phyloP scores from a whole-genome alignment of 2,888 invertebrate genomes.

The Hydropsyche betteni region DNA sequence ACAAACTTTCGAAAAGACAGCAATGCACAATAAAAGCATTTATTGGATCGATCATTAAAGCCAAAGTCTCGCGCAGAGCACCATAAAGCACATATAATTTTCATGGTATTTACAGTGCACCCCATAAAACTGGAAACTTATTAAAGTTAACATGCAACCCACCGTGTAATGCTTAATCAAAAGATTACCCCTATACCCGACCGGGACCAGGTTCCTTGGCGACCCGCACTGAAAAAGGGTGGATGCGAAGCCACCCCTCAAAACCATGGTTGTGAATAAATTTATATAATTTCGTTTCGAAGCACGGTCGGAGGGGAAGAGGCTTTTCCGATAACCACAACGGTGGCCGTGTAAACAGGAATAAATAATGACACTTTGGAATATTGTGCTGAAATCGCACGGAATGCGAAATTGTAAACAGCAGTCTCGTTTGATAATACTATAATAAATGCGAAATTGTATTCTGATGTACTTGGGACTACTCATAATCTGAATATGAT shows the following conservation, averaged over 20 bases:
- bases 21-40: slow-evolving; percentile 20
- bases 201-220: slow-evolving; percentile 10
- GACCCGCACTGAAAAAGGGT: slow-evolving; percentile 12
- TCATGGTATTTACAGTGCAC: slow-evolving; percentile 25
- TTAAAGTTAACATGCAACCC: slow-evolving; percentile 46
- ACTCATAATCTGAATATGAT: too few relatives aligned
- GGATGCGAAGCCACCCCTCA: not conserved
- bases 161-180: slow-evolving; percentile 49
- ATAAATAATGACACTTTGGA: slow-evolving; percentile 48
- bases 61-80: slow-evolving; percentile 2
- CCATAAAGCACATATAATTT: slow-evolving; percentile 24
- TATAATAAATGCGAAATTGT: too few relatives aligned
- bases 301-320: not conserved
- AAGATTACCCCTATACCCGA: slow-evolving; percentile 46
- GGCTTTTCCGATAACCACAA: slow-evolving; percentile 39
- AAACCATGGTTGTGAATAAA: too few relatives aligned
- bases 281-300: slow-evolving; percentile 32
- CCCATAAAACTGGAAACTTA: slow-evolving; percentile 42
- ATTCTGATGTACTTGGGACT: too few relatives aligned
- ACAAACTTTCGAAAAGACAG: not conserved
- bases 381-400: slow-evolving; percentile 38
- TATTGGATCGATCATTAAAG: slow-evolving; percentile 24
- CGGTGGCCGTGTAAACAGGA: slow-evolving; percentile 47
- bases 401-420: slow-evolving; percentile 39
- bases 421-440: too few relatives aligned